These are phyloP conservation scores for Polyommatus iphigenia DNA, from an alignment of 2,888 invertebrate species.

Conservation along the genomic window DNA sequence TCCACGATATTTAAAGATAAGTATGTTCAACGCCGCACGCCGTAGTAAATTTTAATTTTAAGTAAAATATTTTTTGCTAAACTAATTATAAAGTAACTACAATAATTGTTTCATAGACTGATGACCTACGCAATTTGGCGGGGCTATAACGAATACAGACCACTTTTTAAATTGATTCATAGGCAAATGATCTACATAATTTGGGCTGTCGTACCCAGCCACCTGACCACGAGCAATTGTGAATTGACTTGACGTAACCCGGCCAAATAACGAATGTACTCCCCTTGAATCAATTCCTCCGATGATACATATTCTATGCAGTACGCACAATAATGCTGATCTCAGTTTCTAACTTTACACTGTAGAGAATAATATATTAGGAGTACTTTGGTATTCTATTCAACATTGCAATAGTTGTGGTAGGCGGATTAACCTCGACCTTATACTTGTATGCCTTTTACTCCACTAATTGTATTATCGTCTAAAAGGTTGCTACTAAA, in stretches of 20 bases:
- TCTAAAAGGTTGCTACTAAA: constrained; percentile 8
- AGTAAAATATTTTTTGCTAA: no score
- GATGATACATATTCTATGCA: not conserved
- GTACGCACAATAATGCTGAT: not conserved
- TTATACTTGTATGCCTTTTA: not conserved
- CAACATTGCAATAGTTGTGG: not conserved
- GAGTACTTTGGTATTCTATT: not conserved
- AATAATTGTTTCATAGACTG: no score
- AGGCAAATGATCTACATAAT: no score
- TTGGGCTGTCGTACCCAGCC: no score
- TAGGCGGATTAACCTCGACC: not conserved
- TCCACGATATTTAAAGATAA: not conserved
- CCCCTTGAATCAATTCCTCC: not conserved
- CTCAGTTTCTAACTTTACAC: not conserved
- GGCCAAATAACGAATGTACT: no score
- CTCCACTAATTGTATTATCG: constrained; percentile 9
- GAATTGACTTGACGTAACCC: not conserved
- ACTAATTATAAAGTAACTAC: no score
- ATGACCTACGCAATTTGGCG: no score
- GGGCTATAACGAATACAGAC: no score
- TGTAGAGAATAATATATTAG: not conserved
- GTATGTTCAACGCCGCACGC: not conserved
- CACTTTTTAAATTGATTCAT: no score
- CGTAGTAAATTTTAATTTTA: no score
- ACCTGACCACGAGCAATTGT: not conserved